Conservation (phyloP, 2,113 vertebrate genomes). For the Toxostoma redivivum region DNA sequence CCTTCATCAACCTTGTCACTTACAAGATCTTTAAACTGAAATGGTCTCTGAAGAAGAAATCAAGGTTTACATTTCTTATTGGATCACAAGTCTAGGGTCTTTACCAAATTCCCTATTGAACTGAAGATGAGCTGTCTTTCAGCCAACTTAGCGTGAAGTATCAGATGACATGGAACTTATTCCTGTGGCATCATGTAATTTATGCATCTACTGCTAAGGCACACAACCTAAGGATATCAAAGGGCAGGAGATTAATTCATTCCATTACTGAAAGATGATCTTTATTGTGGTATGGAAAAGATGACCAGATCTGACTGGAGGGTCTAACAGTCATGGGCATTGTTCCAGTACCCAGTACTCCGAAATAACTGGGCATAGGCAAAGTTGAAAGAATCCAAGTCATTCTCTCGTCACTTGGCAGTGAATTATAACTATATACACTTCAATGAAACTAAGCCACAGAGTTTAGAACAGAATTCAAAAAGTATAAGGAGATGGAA, state of each 20-base stretch:
- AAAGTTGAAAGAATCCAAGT: neutral
- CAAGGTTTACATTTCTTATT: neutral
- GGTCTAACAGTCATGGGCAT: neutral
- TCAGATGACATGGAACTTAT: neutral
- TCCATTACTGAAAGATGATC: neutral
- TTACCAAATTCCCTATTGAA: neutral
- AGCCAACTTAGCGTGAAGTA: neutral
- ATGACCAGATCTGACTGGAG: neutral
- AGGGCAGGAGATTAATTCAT: neutral
- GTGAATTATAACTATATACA: rapidly evolving
- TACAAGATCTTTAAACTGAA: neutral
- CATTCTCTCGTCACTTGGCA: neutral
- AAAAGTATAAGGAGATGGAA: neutral
- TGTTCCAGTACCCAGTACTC: neutral
- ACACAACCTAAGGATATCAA: neutral
- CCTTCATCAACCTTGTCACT: neutral
- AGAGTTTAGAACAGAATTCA: neutral
- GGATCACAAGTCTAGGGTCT: neutral
- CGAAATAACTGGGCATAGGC: neutral
- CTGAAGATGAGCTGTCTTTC: neutral
- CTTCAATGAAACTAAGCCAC: neutral
- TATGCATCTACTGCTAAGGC: neutral
- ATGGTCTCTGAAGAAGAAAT: neutral
- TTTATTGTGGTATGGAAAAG: neutral
- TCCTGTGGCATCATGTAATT: neutral